phyloP scores from a whole-genome alignment of 2,888 invertebrate genomes.

The Leptinotarsa juncta region DNA sequence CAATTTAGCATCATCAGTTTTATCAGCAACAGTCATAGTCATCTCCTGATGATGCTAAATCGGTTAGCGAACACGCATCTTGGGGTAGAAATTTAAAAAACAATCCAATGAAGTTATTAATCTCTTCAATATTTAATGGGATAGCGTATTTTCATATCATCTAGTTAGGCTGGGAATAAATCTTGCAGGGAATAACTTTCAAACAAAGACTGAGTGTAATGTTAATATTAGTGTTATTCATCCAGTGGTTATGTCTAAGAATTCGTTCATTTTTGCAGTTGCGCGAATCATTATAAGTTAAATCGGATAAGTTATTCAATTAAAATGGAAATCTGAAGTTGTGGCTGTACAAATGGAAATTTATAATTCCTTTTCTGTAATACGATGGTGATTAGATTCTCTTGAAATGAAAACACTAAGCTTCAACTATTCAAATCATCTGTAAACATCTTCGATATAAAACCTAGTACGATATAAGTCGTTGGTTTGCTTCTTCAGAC shows the following conservation, averaged over 20 bases:
- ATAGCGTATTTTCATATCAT: background rate
- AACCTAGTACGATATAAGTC: background rate
- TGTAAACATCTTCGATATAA: background rate
- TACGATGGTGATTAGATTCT: constrained; percentile 30
- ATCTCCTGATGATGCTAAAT: too few species aligned
- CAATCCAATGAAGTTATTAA: too few species aligned
- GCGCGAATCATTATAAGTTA: constrained; percentile 34
- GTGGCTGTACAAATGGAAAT: constrained; percentile 34
- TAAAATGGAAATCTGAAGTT: constrained; percentile 40
- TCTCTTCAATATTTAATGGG: background rate
- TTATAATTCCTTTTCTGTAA: constrained; percentile 39
- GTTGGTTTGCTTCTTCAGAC: background rate
- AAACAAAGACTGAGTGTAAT: background rate
- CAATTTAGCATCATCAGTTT: too few species aligned
- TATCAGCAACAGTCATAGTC: too few species aligned
- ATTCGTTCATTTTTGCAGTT: constrained; percentile 25
- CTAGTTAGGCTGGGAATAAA: background rate
- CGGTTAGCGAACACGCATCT: too few species aligned
- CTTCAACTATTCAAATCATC: background rate
- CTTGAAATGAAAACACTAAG: constrained; percentile 31
- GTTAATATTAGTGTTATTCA: background rate
- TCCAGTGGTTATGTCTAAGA: background rate
- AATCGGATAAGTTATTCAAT: constrained; percentile 43
- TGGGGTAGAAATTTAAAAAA: too few species aligned
- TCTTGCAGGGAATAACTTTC: background rate